A percentile compares a stretch with the other conserved stretches of the same genome.
phyloP scores from a whole-genome alignment of 2,888 invertebrate species.

The Eurytoma adleriae region DNA sequence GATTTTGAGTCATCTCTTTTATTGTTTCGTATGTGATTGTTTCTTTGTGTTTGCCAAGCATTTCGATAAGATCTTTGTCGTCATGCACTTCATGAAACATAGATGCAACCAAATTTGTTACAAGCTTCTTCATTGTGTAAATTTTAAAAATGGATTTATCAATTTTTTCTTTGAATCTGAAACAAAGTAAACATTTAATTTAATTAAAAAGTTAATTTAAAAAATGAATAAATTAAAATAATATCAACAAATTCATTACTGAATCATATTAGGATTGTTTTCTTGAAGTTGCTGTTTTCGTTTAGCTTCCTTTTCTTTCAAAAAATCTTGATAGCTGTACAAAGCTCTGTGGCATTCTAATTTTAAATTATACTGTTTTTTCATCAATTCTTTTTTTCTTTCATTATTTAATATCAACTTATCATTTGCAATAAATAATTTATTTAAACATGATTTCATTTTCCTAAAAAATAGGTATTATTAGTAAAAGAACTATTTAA shows the following conservation, averaged over 20 bases:
- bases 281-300: slow-evolving; percentile 58
- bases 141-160: slow-evolving; percentile 59
- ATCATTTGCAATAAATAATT: slow-evolving; percentile 61
- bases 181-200: slow-evolving; percentile 43
- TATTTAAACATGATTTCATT: slow-evolving; percentile 52
- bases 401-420: slow-evolving; percentile 50
- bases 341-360: slow-evolving; percentile 60
- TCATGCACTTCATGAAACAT: slow-evolving; percentile 51
- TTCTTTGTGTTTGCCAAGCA: slow-evolving; percentile 63
- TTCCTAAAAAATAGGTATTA: slow-evolving; percentile 55
- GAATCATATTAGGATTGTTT: slow-evolving; percentile 59
- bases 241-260: slow-evolving; percentile 55
- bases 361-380: slow-evolving; percentile 59
- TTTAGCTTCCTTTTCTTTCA: slow-evolving; percentile 59
- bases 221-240: neutral
- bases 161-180: slow-evolving; percentile 60
- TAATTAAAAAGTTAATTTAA: slow-evolving; percentile 5
- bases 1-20: slow-evolving; percentile 55
- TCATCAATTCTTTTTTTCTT: slow-evolving; percentile 51
- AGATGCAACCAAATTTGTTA: slow-evolving; percentile 62
- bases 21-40: slow-evolving; percentile 62
- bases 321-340: slow-evolving; percentile 59
- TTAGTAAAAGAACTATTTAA: neutral
- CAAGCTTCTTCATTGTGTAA: slow-evolving; percentile 64
- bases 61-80: slow-evolving; percentile 54